Evolutionary conservation across 2,113 vertebrate genomes (phyloP).

Genomic region (Apistogramma diplotaenia): DNA sequence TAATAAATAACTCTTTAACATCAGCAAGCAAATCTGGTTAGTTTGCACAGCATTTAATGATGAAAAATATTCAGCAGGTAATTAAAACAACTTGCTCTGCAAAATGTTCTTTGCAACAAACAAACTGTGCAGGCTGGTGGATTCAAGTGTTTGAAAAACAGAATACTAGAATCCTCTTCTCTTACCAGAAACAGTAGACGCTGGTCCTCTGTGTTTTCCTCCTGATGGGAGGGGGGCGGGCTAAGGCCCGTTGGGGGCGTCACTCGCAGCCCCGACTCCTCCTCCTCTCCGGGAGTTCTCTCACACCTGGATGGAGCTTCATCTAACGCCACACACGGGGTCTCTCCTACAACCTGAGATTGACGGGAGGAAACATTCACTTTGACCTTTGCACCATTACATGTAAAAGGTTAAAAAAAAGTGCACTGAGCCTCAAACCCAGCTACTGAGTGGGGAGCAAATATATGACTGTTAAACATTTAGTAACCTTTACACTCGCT

Average conservation of each 20-base stretch:
- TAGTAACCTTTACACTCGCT: neutral
- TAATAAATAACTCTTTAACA: neutral
- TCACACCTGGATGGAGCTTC: conserved; percentile 70
- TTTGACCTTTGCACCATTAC: too few species aligned
- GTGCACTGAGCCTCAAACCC: neutral
- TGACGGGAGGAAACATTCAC: neutral
- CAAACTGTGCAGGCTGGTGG: neutral
- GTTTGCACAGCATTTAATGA: neutral
- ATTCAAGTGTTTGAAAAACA: neutral
- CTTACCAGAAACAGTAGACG: conserved; percentile 75
- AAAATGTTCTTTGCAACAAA: neutral
- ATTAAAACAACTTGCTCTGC: neutral
- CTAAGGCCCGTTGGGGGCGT: conserved; percentile 61
- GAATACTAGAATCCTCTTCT: neutral
- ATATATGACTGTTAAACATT: neutral
- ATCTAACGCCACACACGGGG: conserved; percentile 69
- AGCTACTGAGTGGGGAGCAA: neutral
- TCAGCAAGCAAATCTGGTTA: neutral
- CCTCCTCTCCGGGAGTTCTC: conserved; percentile 72
- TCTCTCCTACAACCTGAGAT: conserved; percentile 68
- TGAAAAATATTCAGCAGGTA: neutral
- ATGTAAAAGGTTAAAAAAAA: neutral
- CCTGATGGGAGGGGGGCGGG: conserved; percentile 63
- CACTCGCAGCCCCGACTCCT: conserved; percentile 70
- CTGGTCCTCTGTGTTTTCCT: conserved; percentile 65